phyloP scores from a whole-genome alignment of 2,888 invertebrate species.

The Branchellion lobata region DNA sequence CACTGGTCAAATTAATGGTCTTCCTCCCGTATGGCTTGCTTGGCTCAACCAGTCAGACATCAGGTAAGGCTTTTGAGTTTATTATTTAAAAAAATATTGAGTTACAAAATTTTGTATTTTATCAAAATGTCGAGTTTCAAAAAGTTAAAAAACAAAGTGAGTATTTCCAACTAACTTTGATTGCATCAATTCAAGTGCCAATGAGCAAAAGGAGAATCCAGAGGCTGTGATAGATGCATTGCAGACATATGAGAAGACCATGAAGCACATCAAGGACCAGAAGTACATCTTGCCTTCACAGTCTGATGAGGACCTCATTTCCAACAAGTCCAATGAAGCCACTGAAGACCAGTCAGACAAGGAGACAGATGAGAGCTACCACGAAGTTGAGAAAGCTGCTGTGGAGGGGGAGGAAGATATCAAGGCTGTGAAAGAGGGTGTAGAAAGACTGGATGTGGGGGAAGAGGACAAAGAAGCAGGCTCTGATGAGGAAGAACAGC shows the following conservation, averaged over 20 bases:
- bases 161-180: neutral
- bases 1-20: conserved; percentile 95
- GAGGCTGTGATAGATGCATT: conserved; percentile 98
- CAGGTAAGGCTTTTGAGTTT: conserved; percentile 64
- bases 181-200: conserved; percentile 57
- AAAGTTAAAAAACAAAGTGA: neutral
- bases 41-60: conserved; percentile 75
- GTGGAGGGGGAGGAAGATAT: conserved; percentile 8
- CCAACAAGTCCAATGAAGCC: neutral
- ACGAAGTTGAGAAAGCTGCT: neutral
- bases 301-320: conserved; percentile 47
- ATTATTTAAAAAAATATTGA: neutral
- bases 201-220: conserved; percentile 98
- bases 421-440: neutral
- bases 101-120: neutral
- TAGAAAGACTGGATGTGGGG: neutral
- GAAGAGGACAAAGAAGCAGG: conserved; percentile 20
- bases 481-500: conserved; percentile 34
- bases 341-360: neutral
- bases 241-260: conserved; percentile 60
- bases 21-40: conserved; percentile 68
- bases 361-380: neutral
- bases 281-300: conserved; percentile 57
- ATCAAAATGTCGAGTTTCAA: neutral
- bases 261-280: conserved; percentile 59